Conservation (phyloP, 2,797 vertebrate genomes). For the Intellagama lesueurii region DNA sequence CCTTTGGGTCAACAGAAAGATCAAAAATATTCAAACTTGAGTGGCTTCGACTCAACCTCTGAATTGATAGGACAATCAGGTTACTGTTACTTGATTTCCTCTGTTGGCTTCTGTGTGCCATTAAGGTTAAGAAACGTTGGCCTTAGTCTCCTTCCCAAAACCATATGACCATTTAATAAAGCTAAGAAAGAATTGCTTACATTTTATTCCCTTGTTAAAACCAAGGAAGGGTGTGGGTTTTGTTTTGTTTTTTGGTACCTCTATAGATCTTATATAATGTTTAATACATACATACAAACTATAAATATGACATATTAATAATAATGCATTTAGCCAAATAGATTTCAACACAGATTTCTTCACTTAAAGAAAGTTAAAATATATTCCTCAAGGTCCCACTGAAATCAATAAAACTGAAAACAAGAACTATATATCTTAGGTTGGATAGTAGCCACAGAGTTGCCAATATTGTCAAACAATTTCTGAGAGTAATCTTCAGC, state of each 20-base stretch:
- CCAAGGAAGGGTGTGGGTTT: not conserved
- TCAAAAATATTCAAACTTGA: constrained; percentile 15
- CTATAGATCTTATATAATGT: too few relatives aligned
- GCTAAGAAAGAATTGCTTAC: not conserved
- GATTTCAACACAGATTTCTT: not conserved
- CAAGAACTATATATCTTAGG: not conserved
- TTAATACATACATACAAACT: too few relatives aligned
- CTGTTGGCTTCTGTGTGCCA: not conserved
- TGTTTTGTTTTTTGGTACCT: too few relatives aligned
- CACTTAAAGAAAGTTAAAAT: not conserved
- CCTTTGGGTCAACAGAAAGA: not conserved
- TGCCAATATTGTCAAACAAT: not conserved
- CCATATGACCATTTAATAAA: not conserved
- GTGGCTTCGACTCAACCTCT: not conserved
- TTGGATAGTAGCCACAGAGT: not conserved
- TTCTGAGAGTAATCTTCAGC: not conserved
- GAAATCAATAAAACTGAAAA: not conserved
- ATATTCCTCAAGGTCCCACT: not conserved
- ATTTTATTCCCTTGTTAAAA: not conserved
- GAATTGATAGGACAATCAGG: not conserved
- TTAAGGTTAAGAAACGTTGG: constrained; percentile 14
- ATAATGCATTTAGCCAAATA: too few relatives aligned
- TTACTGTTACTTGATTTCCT: constrained; percentile 8
- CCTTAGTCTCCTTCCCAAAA: not conserved
- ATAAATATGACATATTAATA: too few relatives aligned